Percentiles rank a stretch among this genome's conserved stretches.
phyloP scores from a whole-genome alignment of 2,888 invertebrate genomes.

The Timema podura region DNA sequence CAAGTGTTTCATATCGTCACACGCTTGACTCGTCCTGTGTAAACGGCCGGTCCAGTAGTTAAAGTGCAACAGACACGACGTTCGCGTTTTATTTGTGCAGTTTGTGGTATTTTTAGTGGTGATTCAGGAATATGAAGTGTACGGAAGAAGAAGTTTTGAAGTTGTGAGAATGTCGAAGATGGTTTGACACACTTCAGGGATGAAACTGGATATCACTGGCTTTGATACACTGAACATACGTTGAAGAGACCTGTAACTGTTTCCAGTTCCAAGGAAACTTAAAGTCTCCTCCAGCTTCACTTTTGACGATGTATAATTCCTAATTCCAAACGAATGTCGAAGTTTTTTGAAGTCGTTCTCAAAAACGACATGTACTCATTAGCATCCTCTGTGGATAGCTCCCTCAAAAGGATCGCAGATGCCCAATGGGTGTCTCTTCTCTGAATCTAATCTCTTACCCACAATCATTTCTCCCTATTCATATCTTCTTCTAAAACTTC shows the following conservation, averaged over 20 bases:
- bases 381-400: conserved; percentile 8
- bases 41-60: too few species aligned
- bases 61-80: too few species aligned
- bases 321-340: not conserved
- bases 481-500: not conserved
- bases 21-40: too few species aligned
- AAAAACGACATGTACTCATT: conserved; percentile 10
- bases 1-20: too few species aligned
- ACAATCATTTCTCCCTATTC: not conserved
- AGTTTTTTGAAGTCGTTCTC: not conserved
- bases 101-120: too few species aligned
- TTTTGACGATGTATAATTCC: not conserved
- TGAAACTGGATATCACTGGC: too few species aligned
- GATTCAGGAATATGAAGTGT: too few species aligned
- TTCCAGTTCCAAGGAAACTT: conserved; percentile 9
- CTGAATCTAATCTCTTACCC: conserved; percentile 2
- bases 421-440: not conserved
- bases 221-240: not conserved
- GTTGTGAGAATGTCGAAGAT: too few species aligned
- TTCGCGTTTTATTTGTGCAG: too few species aligned
- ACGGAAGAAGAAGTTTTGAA: too few species aligned
- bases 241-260: conserved; percentile 1
- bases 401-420: not conserved
- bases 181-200: too few species aligned
- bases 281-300: conserved; percentile 6